Evolutionary conservation across 1,140 invertebrate species (phyloP), one percentile per base, ranked within the genome.

Genomic region (Mamestra configurata): DNA sequence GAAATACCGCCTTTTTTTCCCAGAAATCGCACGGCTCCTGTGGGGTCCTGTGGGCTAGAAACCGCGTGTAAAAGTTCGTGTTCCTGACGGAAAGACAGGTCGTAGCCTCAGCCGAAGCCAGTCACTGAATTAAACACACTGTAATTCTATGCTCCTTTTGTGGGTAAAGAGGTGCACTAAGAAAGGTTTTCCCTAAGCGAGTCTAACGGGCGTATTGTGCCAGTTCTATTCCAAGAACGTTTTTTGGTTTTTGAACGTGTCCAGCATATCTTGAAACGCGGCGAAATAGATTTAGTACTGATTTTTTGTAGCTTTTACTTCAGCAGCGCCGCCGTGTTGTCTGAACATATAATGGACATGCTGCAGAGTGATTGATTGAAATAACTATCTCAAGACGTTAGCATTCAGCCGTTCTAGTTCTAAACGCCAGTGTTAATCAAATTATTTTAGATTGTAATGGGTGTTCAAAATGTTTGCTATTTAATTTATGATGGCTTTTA

Each of bases 331-430:
- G 1, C 37, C 37, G 8, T 53, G 8, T 6, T 10, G 53, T 24
- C 1, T 55, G 22, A 55, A 55, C 18, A 24, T 24, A 13, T 0
- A 55, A 55, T 55, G 22, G 20, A 10, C 13, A n/a, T 10, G 3
- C 53, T 55, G 8, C n/a, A 13, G 8, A 55, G 11, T 55, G 53
- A 55, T 55, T 22, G 51, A 22, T 53, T 10, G 37, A 40, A 46
- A 55, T 55, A 55, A 11, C 20, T 55, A 55, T 55, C 51, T 55
- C 51, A 55, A 55, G 20, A 55, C 20, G 22, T 24, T 55, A 55
- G 20, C 20, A 24, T 55, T 24, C 8, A 24, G 18, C 24, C 24
- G 53, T 13, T 55, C 20, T 24, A 55, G 53, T 55, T 55, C 10
- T 1, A 10, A 10, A 53, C 11, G 51, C 7, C 22, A 22, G 51